Evolutionary conservation across 2,888 invertebrate species (phyloP).

Genomic region (Cetonia aurata): DNA sequence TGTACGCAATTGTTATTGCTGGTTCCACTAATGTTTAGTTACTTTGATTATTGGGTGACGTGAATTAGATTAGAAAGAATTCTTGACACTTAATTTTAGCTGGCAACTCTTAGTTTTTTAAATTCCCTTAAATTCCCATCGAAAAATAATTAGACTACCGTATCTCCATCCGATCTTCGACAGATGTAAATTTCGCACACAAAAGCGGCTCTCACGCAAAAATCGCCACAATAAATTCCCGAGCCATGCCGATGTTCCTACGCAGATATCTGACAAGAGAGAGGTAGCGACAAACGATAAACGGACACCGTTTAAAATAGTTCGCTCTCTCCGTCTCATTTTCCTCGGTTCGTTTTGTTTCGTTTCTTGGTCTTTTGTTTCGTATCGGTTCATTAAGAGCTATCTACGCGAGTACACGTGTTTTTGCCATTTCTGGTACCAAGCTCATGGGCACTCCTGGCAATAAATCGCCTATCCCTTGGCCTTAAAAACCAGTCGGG

Average conservation of each 20-base stretch:
- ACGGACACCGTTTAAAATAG: constrained; percentile 14
- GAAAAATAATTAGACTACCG: constrained; percentile 1
- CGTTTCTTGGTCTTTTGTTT: constrained; percentile 43
- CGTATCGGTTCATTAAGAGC: constrained; percentile 61
- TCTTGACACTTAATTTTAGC: no score
- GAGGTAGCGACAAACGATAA: constrained; percentile 22
- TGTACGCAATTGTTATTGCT: no score
- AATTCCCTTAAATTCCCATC: background rate
- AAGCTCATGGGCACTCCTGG: constrained; percentile 54
- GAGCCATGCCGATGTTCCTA: constrained; percentile 1
- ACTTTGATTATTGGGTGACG: no score
- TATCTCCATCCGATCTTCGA: background rate
- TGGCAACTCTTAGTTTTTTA: no score
- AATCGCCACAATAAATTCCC: constrained; percentile 24
- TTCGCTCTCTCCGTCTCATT: constrained; percentile 24
- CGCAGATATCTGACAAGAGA: constrained; percentile 6
- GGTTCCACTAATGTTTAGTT: no score
- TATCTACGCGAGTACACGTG: constrained; percentile 64
- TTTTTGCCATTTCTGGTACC: constrained; percentile 64
- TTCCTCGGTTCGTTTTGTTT: constrained; percentile 26
- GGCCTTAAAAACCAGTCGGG: constrained; percentile 61
- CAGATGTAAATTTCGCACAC: background rate
- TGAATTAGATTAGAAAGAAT: no score
- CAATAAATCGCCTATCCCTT: constrained; percentile 61
- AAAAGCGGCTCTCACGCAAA: constrained; percentile 2